Conservation (phyloP, 2,888 invertebrate genomes). For the Philaethria dido region DNA sequence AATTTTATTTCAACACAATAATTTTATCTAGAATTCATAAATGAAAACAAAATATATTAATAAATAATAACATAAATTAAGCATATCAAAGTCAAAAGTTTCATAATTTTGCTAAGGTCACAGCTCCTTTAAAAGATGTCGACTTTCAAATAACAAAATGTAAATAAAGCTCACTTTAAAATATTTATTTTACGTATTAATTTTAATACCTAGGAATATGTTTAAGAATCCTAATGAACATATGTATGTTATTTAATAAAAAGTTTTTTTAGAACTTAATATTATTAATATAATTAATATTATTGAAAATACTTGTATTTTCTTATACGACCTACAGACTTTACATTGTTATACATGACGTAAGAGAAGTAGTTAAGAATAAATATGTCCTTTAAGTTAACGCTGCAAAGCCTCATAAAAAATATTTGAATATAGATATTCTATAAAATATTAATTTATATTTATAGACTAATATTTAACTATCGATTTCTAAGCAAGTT, state of each 20-base stretch:
- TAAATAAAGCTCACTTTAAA: constrained; percentile 42
- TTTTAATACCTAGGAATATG: not conserved
- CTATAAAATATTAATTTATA: too few relatives aligned
- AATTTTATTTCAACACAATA: not conserved
- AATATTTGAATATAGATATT: too few relatives aligned
- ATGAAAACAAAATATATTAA: constrained; percentile 44
- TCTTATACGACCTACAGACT: not conserved
- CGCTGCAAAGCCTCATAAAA: not conserved
- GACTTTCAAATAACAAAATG: constrained; percentile 68
- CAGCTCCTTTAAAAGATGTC: constrained; percentile 48
- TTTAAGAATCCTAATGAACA: not conserved
- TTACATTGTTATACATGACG: constrained; percentile 10
- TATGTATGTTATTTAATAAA: too few relatives aligned
- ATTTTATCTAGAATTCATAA: not conserved
- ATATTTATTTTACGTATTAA: not conserved
- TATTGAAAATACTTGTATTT: too few relatives aligned
- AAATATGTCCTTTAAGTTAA: constrained; percentile 6
- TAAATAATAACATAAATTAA: constrained; percentile 42
- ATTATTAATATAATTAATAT: too few relatives aligned
- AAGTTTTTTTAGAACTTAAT: too few relatives aligned
- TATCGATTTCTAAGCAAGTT: not conserved
- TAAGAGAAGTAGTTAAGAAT: not conserved
- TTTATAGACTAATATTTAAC: too few relatives aligned
- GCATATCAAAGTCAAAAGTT: constrained; percentile 47
- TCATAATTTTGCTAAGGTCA: constrained; percentile 65